Percentiles rank a stretch among this genome's conserved stretches.
Evolutionary conservation across 1,140 invertebrate genomes (phyloP).

Genomic region (Polypedilum vanderplanki): DNA sequence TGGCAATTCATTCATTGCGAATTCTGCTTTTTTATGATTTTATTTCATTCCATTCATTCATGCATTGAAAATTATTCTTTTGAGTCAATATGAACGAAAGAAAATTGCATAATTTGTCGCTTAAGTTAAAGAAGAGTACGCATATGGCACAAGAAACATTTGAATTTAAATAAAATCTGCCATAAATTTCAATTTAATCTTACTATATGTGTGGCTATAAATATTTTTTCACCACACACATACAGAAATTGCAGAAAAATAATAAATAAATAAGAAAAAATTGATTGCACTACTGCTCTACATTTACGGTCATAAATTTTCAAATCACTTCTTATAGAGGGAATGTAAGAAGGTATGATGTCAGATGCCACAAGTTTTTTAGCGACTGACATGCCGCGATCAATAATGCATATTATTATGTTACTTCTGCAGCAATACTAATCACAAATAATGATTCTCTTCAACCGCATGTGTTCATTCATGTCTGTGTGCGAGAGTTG

Average conservation of each 20-base stretch:
- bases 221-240: background rate
- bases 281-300: conserved; percentile 3
- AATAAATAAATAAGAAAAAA: background rate
- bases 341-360: no score
- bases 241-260: background rate
- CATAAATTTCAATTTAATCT: background rate
- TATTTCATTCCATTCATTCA: conserved; percentile 2
- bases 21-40: background rate
- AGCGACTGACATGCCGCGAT: no score
- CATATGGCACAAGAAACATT: background rate
- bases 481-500: background rate
- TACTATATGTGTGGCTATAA: background rate
- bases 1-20: background rate
- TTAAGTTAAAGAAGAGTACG: background rate
- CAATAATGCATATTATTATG: no score
- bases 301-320: background rate
- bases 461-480: no score
- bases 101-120: background rate
- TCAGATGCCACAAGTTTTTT: no score
- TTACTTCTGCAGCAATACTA: no score
- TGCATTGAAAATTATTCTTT: background rate
- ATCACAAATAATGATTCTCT: no score
- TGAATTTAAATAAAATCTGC: background rate
- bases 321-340: background rate
- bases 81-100: background rate